Conservation (phyloP, 2,797 vertebrate genomes). For the Lithobates pipiens region DNA sequence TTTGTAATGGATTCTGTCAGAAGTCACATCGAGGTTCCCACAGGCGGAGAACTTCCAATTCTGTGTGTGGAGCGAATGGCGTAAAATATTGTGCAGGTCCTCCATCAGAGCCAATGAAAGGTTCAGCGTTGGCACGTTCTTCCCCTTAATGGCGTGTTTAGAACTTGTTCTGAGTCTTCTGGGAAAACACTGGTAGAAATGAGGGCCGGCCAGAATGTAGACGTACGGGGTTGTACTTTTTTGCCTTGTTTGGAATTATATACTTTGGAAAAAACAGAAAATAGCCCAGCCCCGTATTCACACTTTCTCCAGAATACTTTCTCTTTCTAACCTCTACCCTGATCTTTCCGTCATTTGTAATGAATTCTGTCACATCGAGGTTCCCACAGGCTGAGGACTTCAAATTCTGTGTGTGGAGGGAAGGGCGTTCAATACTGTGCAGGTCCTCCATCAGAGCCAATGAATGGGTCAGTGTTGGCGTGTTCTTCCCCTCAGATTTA, state of each 20-base stretch:
- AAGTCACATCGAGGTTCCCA: not conserved
- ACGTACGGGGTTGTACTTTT: no score
- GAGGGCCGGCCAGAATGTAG: not conserved
- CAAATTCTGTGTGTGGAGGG: no score
- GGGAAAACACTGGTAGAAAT: not conserved
- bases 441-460: no score
- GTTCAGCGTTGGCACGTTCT: slow-evolving; percentile 24
- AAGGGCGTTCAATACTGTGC: no score
- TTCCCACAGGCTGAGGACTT: no score
- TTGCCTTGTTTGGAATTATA: not conserved
- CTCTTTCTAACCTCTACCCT: not conserved
- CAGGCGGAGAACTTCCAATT: slow-evolving; percentile 15
- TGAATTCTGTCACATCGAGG: not conserved
- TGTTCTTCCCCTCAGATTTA: no score
- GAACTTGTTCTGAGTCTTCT: not conserved
- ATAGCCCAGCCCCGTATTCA: not conserved
- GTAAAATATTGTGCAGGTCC: slow-evolving; percentile 13
- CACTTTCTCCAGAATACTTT: slow-evolving; percentile 34
- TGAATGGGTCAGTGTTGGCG: no score
- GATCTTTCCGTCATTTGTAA: slow-evolving; percentile 41
- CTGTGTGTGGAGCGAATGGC: slow-evolving; percentile 12
- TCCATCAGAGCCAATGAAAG: slow-evolving; percentile 27
- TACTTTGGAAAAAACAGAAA: not conserved
- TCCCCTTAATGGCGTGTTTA: not conserved
- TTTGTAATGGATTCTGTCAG: slow-evolving; percentile 8